Evolutionary conservation across 2,113 vertebrate genomes (phyloP), one percentile per base, ranked within the genome.

Genomic region (Prolemur simus): DNA sequence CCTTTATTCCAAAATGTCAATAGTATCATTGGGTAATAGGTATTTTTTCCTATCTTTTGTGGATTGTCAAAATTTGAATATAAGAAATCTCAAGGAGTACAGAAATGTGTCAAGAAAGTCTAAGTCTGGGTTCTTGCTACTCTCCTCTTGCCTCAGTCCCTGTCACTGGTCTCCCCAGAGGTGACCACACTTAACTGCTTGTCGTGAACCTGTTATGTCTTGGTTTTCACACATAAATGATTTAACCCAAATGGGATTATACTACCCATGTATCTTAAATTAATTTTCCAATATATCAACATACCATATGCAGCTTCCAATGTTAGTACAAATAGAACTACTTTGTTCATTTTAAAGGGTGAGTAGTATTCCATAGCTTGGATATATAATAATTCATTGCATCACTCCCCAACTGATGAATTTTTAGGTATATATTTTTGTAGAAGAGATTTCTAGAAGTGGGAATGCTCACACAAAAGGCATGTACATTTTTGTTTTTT

Each of bases 391-490:
- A 83, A 42, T 64, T 27, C 27, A 87, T 27, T 4, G 11, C 60
- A 84, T 74, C 20, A 74, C 15, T 86, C 37, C 47, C n/a, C 42
- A 78, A 34, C 12, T 6, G 81, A 25, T 27, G 3, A 8, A 69
- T 54, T 89, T 80, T 92, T 86, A 95, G 66, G 29, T 76, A 39
- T 11, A 6, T 45, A 39, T 42, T 74, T 68, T 64, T 92, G 37
- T 29, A 87, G 42, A 94, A 63, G 23, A 87, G 80, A 94, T 63
- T 82, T 39, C 84, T 74, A 76, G 56, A 69, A 95, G 63, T 49
- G 7, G 29, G 27, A 42, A 8, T 80, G 34, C 34, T 95, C 87
- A 89, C 58, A 49, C 27, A 66, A 87, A 89, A 83, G 66, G 42
- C 56, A 89, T 3, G 60, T 34, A n/a, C 18, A 56, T 73, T 8